These are phyloP conservation scores for Hydroisotoma schaefferi DNA, from an alignment of 2,888 invertebrate species.

Conservation along the genomic window DNA sequence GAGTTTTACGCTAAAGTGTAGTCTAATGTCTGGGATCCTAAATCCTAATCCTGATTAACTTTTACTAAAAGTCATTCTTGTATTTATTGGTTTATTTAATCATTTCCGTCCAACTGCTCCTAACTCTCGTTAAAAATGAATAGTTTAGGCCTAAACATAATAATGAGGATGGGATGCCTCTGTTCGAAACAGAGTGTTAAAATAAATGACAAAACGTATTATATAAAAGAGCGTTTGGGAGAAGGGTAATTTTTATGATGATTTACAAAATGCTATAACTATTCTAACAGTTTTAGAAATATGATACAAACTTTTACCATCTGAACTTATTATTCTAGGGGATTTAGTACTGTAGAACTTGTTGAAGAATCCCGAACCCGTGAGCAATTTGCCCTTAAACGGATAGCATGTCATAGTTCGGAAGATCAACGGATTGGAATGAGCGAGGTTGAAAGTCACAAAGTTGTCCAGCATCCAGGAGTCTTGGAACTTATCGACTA, in stretches of 20 bases:
- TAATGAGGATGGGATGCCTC: slow-evolving; percentile 70
- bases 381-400: slow-evolving; percentile 70
- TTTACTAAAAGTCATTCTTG: no score
- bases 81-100: no score
- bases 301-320: slow-evolving; percentile 1
- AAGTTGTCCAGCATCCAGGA: slow-evolving; percentile 66
- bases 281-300: background rate
- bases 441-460: slow-evolving; percentile 70
- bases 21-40: no score
- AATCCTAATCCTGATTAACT: no score
- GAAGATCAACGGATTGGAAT: slow-evolving; percentile 64
- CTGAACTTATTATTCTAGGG: slow-evolving; percentile 57
- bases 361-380: slow-evolving; percentile 66
- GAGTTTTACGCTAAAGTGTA: no score
- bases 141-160: slow-evolving; percentile 65
- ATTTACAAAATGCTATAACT: slow-evolving; percentile 8
- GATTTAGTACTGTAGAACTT: slow-evolving; percentile 75
- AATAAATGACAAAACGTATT: slow-evolving; percentile 68
- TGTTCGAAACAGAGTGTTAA: slow-evolving; percentile 69
- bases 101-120: no score
- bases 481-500: slow-evolving; percentile 70
- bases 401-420: slow-evolving; percentile 70
- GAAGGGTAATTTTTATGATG: slow-evolving; percentile 56
- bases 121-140: slow-evolving; percentile 65
- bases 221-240: slow-evolving; percentile 57